Conservation (phyloP, 23 tunicate species). For the Halocynthia roretzi region DNA sequence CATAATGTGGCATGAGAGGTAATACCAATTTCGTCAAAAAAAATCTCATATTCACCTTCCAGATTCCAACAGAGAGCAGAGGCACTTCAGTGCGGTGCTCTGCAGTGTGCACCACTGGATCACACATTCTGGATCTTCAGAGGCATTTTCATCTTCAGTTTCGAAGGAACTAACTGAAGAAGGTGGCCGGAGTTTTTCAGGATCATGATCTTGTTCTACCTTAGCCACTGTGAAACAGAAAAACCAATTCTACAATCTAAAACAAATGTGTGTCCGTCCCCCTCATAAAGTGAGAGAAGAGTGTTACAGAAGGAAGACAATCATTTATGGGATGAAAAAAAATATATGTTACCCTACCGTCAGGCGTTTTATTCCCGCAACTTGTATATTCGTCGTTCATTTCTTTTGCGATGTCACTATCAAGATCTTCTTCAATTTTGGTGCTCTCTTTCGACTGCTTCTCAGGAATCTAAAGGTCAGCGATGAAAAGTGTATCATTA, state of each 20-base stretch:
- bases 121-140: background rate
- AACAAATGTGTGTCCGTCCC: too few relatives aligned
- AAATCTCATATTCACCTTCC: slow-evolving; percentile 3
- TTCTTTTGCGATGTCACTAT: slow-evolving; percentile 55
- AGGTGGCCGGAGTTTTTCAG: background rate
- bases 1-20: too few relatives aligned
- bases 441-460: slow-evolving; percentile 14
- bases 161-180: slow-evolving; percentile 16
- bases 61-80: slow-evolving; percentile 13
- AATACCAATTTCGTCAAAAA: too few relatives aligned
- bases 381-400: slow-evolving; percentile 50
- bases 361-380: background rate
- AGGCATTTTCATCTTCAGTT: background rate
- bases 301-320: background rate
- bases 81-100: slow-evolving; percentile 14
- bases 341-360: background rate
- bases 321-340: background rate
- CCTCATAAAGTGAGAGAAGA: too few relatives aligned
- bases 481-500: too few relatives aligned
- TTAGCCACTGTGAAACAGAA: too few relatives aligned
- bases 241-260: too few relatives aligned
- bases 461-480: background rate
- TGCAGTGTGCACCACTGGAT: background rate
- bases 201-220: background rate
- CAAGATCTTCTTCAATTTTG: slow-evolving; percentile 46